Percentiles rank a stretch among this genome's conserved stretches.
These are phyloP conservation scores for Chauna torquata DNA, from an alignment of 2,113 vertebrate genomes.

Conservation along the genomic window DNA sequence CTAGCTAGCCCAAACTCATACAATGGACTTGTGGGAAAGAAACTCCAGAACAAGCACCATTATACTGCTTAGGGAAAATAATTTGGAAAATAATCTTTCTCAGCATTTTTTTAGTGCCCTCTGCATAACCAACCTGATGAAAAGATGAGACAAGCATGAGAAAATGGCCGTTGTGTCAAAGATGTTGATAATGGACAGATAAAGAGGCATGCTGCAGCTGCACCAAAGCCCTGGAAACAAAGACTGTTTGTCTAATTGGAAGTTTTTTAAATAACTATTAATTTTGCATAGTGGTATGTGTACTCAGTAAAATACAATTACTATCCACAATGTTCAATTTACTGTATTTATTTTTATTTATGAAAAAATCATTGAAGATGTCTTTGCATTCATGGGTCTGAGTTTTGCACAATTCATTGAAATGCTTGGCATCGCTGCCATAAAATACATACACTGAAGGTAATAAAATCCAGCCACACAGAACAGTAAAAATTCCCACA, in stretches of 20 bases:
- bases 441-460: constrained; percentile 46
- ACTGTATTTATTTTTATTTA: constrained; percentile 11
- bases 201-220: background rate
- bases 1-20: background rate
- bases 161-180: background rate
- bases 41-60: background rate
- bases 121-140: background rate
- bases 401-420: constrained; percentile 47
- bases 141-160: background rate
- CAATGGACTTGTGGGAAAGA: background rate
- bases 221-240: background rate
- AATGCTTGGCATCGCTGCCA: constrained; percentile 33
- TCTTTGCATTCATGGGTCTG: background rate
- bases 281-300: background rate
- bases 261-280: background rate
- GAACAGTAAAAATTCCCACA: constrained; percentile 55
- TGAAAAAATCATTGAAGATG: background rate
- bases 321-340: background rate
- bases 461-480: constrained; percentile 48
- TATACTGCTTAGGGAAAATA: background rate
- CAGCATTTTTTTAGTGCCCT: background rate
- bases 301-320: background rate
- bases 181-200: background rate
- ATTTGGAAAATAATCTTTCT: background rate
- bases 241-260: background rate